A percentile compares a stretch with the other conserved stretches of the same genome.
phyloP scores from a whole-genome alignment of 2,113 vertebrate genomes.

The Otocyon megalotis region DNA sequence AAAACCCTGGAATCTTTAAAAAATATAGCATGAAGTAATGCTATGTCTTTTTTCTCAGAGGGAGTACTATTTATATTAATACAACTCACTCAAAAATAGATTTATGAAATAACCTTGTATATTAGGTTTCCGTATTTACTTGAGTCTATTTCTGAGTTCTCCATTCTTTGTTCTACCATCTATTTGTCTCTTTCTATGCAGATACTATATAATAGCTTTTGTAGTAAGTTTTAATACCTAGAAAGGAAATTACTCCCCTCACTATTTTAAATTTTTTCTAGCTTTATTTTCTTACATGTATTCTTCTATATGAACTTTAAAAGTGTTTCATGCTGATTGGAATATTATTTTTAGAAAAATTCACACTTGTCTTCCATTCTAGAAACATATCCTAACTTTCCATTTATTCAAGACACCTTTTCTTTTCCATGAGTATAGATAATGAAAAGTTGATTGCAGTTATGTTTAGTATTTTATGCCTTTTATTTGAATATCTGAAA shows the following conservation, averaged over 20 bases:
- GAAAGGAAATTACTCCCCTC: slow-evolving; percentile 25
- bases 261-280: slow-evolving; percentile 33
- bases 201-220: background rate
- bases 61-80: slow-evolving; percentile 1
- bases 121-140: slow-evolving; percentile 5
- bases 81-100: slow-evolving; percentile 10
- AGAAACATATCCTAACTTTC: slow-evolving; percentile 57
- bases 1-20: too few species aligned
- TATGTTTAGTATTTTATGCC: slow-evolving; percentile 62
- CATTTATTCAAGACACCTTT: slow-evolving; percentile 52
- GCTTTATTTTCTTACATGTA: slow-evolving; percentile 51
- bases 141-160: slow-evolving; percentile 38
- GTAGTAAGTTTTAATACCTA: slow-evolving; percentile 52
- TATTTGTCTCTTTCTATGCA: slow-evolving; percentile 26
- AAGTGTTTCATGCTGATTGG: slow-evolving; percentile 4
- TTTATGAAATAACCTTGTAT: background rate
- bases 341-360: slow-evolving; percentile 56
- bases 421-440: slow-evolving; percentile 51
- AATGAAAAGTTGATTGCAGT: slow-evolving; percentile 61
- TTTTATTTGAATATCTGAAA: slow-evolving; percentile 66
- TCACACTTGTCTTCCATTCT: slow-evolving; percentile 49
- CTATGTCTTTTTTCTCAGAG: background rate
- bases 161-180: background rate
- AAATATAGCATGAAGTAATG: background rate
- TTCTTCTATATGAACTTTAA: slow-evolving; percentile 56